These are phyloP conservation scores for Charina bottae DNA, from an alignment of 2,113 vertebrate genomes.

Conservation along the genomic window DNA sequence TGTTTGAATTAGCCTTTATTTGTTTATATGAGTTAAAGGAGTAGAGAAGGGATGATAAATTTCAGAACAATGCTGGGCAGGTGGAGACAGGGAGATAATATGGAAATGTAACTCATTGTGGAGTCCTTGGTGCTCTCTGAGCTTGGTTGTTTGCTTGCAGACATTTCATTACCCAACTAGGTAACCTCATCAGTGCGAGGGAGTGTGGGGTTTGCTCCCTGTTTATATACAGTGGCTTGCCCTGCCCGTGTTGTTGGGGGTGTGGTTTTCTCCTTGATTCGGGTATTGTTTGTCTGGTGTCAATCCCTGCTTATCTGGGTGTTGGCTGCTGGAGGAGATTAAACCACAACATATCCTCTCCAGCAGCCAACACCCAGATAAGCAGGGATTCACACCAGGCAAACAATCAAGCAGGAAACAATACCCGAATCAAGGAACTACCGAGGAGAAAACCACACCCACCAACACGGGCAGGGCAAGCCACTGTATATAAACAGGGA, in stretches of 20 bases:
- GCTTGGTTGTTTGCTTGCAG: neutral
- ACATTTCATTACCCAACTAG: neutral
- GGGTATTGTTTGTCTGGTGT: neutral
- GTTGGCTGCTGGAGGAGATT: neutral
- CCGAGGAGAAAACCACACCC: too few relatives aligned
- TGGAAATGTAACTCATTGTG: neutral
- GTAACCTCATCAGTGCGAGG: neutral
- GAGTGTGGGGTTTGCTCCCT: too few relatives aligned
- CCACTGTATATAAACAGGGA: too few relatives aligned
- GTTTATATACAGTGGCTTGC: too few relatives aligned
- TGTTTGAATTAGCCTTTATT: neutral
- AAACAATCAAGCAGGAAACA: too few relatives aligned
- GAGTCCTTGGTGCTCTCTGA: neutral
- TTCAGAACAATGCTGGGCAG: neutral
- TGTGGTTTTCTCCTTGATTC: neutral
- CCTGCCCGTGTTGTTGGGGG: neutral
- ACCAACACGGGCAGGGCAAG: too few relatives aligned
- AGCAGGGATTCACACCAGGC: too few relatives aligned
- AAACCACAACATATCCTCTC: too few relatives aligned
- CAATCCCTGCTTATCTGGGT: neutral
- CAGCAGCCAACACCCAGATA: too few relatives aligned
- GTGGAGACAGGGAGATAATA: neutral
- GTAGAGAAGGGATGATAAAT: conserved; percentile 6
- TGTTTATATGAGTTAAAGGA: conserved; percentile 15
- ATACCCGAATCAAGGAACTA: too few relatives aligned